Base-by-base conservation (phyloP, 2,888 invertebrate species). In the Macroteleia sp. region DNA sequence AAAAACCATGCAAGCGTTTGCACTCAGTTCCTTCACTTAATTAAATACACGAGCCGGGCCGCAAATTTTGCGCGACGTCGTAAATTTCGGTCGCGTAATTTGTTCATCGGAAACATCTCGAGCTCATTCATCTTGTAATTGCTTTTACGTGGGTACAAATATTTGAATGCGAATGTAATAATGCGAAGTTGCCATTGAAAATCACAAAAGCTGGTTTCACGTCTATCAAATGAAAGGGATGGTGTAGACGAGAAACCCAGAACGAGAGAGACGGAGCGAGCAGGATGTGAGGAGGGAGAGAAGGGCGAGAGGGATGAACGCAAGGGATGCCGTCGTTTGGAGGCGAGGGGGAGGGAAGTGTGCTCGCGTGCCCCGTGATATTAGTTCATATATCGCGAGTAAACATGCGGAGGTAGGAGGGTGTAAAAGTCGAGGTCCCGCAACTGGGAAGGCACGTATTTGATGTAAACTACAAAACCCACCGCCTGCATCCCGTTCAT, bases 321-420 rank as follows among this genome's bases (percentile, higher is more conserved):
- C 64, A 46, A 57, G 25, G 32, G 32, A 30, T 39, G 61, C 12
- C 50, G 56, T 22, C 48, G 34, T 48, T 64, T 34, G 25, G 46
- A 56, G 22, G 34, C 32, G 36, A n/a, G n/a, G 44, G 48, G 41
- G 14, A 19, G 20, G 46, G 39, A 22, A 25, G 25, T 44, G 83
- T 81, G 81, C 76, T 88, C 86, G 88, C 86, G 88, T 85, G 86
- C 83, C 83, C 82, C 82, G 85, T 84, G 86, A 90, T 90, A 90
- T 90, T 88, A 89, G 88, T 87, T 89, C 88, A 88, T 88, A 88
- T 84, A 88, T 89, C 86, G 87, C 81, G 85, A 70, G 77, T 78
- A 79, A 79, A 76, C 75, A 79, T 67, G 79, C 79, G 62, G 79
- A 67, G 79, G 71, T 62, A 69, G 76, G 52, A 76, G 71, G 67